phyloP scores from a whole-genome alignment of 2,797 vertebrate species.

The Chrysocyon brachyurus region DNA sequence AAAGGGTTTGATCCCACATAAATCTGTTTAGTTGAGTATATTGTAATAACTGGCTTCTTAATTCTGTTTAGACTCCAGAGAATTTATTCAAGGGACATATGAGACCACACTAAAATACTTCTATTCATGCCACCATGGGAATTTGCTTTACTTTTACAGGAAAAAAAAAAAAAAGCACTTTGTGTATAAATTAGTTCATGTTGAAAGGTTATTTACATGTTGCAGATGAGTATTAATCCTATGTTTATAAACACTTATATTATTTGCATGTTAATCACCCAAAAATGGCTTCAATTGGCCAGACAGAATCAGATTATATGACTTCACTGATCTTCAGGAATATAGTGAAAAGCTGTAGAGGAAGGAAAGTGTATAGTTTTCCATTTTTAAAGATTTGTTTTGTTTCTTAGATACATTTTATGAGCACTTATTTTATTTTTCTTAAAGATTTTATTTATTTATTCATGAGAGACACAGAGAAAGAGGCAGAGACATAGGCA shows the following conservation, averaged over 20 bases:
- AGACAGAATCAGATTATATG: background rate
- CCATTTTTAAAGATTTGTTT: slow-evolving; percentile 29
- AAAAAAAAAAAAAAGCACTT: background rate
- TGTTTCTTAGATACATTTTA: background rate
- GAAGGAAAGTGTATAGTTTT: background rate
- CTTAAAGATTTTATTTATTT: no score
- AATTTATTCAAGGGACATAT: background rate
- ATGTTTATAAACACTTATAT: slow-evolving; percentile 5
- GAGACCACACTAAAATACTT: background rate
- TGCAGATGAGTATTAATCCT: background rate
- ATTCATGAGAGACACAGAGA: no score
- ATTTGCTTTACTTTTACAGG: slow-evolving; percentile 6
- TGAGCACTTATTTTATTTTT: background rate
- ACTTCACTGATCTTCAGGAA: background rate
- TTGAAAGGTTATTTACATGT: slow-evolving; percentile 35
- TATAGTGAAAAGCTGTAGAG: background rate
- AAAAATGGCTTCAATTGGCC: background rate
- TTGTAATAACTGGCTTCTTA: background rate
- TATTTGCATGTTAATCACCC: slow-evolving; percentile 27
- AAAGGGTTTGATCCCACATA: slow-evolving; percentile 10
- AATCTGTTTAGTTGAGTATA: background rate
- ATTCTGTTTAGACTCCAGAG: background rate
- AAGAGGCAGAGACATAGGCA: no score
- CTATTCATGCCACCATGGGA: background rate
- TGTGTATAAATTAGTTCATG: background rate